Evolutionary conservation across 2,113 vertebrate species (phyloP), one percentile per base, ranked within the genome.

Genomic region (Recurvirostra avosetta): DNA sequence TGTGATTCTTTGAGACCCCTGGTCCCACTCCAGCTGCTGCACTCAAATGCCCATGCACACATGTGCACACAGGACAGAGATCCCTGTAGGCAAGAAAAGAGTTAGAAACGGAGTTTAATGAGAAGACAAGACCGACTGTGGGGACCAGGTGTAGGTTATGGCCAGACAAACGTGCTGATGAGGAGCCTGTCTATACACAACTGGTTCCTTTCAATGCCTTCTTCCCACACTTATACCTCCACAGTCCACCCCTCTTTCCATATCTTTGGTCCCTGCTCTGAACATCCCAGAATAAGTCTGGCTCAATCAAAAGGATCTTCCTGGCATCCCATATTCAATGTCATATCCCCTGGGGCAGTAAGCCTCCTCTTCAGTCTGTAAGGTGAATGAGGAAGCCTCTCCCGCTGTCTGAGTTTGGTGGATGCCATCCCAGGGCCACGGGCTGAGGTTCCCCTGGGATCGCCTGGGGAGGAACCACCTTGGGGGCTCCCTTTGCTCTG

Each of bases 401-500:
- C 6, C 14, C 0, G 1, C 17, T 25, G 26, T 2, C 25, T 84
- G 45, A 78, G 6, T 21, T 38, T 56, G 47, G 20, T 62, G 13
- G 8, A 5, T 75, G 3, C 40, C 38, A 58, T 12, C 30, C 12
- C 29, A 56, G 20, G 27, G 30, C 23, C n/a, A 32, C 1, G 1
- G 10, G 16, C 8, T 86, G 41, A 56, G 6, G 15, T 0, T 78
- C 11, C 4, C 1, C 13, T 30, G 27, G 16, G 27, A 26, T 26
- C 0, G 0, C 8, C 21, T 9, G 5, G 4, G 5, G 2, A 78
- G 4, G 3, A 82, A 6, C 10, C 15, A 8, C 9, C 58, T 49
- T 36, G 47, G 26, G 26, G 8, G 6, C 4, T 58, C 7, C 25
- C 18, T 80, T 56, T 56, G 25, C 10, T 76, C 34, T 81, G 23